Base-by-base conservation (phyloP, 2,797 vertebrate species). In the Semaprochilodus insignis region DNA sequence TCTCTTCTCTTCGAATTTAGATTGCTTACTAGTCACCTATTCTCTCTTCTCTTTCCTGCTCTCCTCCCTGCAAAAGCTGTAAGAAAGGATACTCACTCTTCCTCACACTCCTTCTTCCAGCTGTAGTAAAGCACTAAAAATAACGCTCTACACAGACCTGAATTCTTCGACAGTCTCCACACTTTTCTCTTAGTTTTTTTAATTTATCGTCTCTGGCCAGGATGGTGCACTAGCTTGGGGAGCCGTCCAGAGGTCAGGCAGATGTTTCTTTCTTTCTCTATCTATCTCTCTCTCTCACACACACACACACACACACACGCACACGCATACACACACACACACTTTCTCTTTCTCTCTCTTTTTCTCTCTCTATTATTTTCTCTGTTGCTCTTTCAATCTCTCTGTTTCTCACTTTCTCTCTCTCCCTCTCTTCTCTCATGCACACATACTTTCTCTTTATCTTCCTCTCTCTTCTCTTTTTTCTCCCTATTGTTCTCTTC, bases 171-270 rank as follows among this genome's bases (percentile, higher is more conserved):
- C 77, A 78, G 89, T 85, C 84, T 85, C 34, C 51, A 44, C 51
- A 44, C 83, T 80, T 85, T 87, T 80, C 60, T 78, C 66, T 54
- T 83, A 14, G 60, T 78, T 83, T 78, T 70, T 60, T 62, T 77
- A 77, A 93, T 95, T 93, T 93, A 93, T 90, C 63, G 85, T 88
- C 86, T 87, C 69, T 75, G 51, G 83, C 83, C 88, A 87, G 91
- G 89, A 90, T 90, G 91, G 88, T 90, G 92, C 84, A 89, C 89
- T 90, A 88, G 75, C 65, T 63, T 80, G 76, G 63, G 80, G 83
- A 88, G 89, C 88, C 82, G 19, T 90, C 89, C 90, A 91, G 85
- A 91, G 94, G 89, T 93, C 90, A 92, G 89, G 87, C 91, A 95
- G 90, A 90, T 93, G 85, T 90, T 92, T 77, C 31, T 74, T 91